Evolutionary conservation across 2,888 invertebrate genomes (phyloP).

Genomic region (Girardia tigrina): DNA sequence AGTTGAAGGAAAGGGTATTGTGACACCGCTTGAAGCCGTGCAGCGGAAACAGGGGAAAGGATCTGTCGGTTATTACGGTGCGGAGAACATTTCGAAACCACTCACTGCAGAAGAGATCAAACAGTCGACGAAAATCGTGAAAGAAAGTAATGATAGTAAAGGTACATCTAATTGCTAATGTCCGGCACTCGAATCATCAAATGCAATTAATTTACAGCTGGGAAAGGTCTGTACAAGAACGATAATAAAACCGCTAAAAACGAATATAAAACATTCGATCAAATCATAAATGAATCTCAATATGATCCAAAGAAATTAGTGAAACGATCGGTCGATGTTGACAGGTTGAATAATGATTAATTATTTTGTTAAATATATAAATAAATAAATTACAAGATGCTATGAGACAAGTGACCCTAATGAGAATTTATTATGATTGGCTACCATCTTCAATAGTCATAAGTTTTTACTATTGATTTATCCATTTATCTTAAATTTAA

Average conservation of each 20-base stretch:
- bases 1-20: constrained; percentile 82
- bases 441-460: too few species aligned
- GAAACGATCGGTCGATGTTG: background rate
- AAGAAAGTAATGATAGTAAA: constrained; percentile 21
- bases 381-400: too few species aligned
- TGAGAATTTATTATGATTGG: too few species aligned
- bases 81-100: constrained; percentile 34
- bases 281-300: constrained; percentile 6
- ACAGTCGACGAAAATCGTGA: constrained; percentile 12
- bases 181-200: too few species aligned
- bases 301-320: background rate
- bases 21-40: constrained; percentile 81
- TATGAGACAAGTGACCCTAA: too few species aligned
- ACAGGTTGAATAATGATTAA: too few species aligned
- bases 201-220: too few species aligned
- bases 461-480: too few species aligned
- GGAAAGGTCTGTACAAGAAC: constrained; percentile 9
- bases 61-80: constrained; percentile 58
- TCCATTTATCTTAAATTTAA: too few species aligned
- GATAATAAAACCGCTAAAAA: constrained; percentile 40
- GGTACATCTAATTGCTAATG: too few species aligned
- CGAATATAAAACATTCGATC: constrained; percentile 41
- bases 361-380: too few species aligned
- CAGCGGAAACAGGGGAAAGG: constrained; percentile 73
- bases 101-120: constrained; percentile 2